phyloP scores from a whole-genome alignment of 2,888 invertebrate genomes.

The Ectobius pallidus region DNA sequence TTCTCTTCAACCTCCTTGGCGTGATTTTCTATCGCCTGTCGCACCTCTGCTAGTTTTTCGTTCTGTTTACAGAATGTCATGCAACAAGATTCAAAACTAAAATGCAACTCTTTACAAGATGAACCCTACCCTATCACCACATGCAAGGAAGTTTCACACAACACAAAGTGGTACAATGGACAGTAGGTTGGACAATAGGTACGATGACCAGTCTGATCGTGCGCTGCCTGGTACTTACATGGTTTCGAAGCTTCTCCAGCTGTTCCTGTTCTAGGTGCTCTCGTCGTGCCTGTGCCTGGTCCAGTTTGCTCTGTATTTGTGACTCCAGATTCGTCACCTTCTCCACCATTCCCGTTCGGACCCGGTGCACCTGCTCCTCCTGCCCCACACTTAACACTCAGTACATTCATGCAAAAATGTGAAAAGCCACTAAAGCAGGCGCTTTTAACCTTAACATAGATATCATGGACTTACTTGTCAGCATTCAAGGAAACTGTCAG shows the following conservation, averaged over 20 bases:
- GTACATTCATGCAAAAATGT: conserved; percentile 45
- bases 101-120: neutral
- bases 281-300: conserved; percentile 72
- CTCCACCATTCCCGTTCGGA: conserved; percentile 69
- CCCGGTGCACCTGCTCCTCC: conserved; percentile 78
- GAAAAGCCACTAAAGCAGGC: no score
- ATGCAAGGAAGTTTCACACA: neutral
- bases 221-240: conserved; percentile 76
- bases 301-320: conserved; percentile 72
- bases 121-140: no score
- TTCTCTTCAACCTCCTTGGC: conserved; percentile 60
- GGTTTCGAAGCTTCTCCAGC: conserved; percentile 76
- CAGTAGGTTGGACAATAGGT: no score
- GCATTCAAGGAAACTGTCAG: no score
- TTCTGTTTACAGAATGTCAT: conserved; percentile 55
- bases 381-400: conserved; percentile 50
- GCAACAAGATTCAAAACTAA: conserved; percentile 18
- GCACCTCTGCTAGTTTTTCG: conserved; percentile 71
- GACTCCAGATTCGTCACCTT: conserved; percentile 71
- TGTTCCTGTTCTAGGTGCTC: conserved; percentile 77
- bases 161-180: no score
- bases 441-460: neutral
- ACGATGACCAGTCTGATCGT: no score
- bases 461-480: no score
- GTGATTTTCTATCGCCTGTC: conserved; percentile 67